Conservation (phyloP, 2,113 vertebrate species). For the Gadus chalcogrammus region DNA sequence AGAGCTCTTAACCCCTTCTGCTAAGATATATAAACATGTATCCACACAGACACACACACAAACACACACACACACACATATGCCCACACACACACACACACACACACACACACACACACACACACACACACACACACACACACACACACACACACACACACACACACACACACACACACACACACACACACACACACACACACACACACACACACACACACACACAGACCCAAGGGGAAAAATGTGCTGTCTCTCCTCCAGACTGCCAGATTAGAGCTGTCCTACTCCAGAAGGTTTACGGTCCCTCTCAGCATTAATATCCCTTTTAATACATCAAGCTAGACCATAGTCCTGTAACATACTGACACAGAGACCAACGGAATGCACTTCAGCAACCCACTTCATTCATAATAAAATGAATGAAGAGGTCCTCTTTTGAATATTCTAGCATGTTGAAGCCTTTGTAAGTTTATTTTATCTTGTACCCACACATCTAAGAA, state of each 20-base stretch:
- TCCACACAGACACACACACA: no score
- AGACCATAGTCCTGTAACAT: constrained; percentile 51
- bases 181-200: constrained; percentile 8
- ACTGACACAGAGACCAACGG: constrained; percentile 39
- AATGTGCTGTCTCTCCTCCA: constrained; percentile 1
- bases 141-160: constrained; percentile 23
- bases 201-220: constrained; percentile 33
- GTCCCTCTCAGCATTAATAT: constrained; percentile 49
- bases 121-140: neutral
- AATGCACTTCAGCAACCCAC: constrained; percentile 24
- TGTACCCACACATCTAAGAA: no score
- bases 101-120: no score
- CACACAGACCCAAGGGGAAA: constrained; percentile 16
- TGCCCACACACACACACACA: no score
- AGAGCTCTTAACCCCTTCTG: no score
- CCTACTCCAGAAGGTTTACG: constrained; percentile 43
- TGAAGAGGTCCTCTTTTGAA: no score
- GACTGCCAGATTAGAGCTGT: constrained; percentile 48
- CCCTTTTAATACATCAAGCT: constrained; percentile 40
- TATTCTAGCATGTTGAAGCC: no score
- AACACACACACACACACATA: no score
- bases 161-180: constrained; percentile 39
- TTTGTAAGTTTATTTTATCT: no score
- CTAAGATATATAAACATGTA: no score
- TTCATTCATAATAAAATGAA: neutral